Conservation (phyloP, 2,113 vertebrate genomes). For the Boleophthalmus pectinirostris region DNA sequence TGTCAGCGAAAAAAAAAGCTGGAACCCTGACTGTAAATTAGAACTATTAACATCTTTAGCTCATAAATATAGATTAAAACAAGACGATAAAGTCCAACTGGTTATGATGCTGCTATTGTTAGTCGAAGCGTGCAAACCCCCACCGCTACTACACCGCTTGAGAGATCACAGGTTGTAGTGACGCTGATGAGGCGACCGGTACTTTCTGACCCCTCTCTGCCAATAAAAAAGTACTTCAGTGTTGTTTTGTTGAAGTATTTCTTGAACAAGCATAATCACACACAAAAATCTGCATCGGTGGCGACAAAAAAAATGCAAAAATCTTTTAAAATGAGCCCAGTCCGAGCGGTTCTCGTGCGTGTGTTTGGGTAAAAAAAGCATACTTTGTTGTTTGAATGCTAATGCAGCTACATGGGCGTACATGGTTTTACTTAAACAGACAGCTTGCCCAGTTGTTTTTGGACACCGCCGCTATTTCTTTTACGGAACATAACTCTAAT, state of each 20-base stretch:
- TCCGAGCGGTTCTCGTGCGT: neutral
- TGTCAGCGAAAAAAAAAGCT: too few relatives aligned
- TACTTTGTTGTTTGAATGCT: neutral
- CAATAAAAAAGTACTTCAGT: conserved; percentile 13
- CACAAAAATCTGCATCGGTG: too few relatives aligned
- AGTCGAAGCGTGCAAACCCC: conserved; percentile 14
- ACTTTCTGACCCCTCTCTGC: conserved; percentile 42
- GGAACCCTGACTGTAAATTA: too few relatives aligned
- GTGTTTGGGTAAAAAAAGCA: neutral
- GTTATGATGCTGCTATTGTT: neutral
- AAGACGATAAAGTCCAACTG: neutral
- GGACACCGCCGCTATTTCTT: neutral
- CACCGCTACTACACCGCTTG: conserved; percentile 21
- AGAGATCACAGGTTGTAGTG: conserved; percentile 45
- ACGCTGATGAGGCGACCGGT: conserved; percentile 45
- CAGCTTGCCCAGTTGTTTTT: neutral
- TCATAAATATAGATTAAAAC: neutral
- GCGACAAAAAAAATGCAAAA: too few relatives aligned
- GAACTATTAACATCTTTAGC: neutral
- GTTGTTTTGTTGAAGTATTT: neutral
- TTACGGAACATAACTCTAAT: conserved; percentile 4
- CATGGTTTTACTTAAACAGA: neutral
- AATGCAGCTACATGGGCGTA: neutral
- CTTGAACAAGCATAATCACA: neutral
- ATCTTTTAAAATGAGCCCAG: neutral